Conservation (phyloP, 2,113 vertebrate genomes). For the Cinclus mexicanus region DNA sequence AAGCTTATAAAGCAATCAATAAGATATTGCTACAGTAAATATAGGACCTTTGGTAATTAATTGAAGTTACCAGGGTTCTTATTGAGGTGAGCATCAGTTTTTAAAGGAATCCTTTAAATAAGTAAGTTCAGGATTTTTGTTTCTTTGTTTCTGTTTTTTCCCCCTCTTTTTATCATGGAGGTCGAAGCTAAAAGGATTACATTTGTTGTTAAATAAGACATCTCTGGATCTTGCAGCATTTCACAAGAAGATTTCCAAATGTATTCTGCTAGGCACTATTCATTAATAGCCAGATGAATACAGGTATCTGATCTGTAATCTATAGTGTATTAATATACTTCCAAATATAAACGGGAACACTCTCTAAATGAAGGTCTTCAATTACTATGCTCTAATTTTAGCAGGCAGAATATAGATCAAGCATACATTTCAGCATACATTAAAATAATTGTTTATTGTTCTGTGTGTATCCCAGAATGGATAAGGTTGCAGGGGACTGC, state of each 20-base stretch:
- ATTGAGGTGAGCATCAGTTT: not conserved
- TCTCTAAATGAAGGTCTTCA: not conserved
- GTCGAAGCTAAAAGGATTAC: not conserved
- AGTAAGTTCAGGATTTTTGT: not conserved
- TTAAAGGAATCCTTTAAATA: not conserved
- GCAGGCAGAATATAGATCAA: not conserved
- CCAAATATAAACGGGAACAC: not conserved
- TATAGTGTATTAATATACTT: not conserved
- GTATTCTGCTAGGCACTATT: not conserved
- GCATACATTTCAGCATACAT: not conserved
- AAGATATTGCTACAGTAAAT: not conserved
- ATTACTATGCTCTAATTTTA: not conserved
- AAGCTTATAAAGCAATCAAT: not conserved
- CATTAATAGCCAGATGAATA: not conserved
- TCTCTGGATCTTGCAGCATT: not conserved
- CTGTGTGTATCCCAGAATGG: not conserved
- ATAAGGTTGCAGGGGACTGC: not conserved
- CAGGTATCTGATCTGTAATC: not conserved
- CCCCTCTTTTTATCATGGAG: not conserved
- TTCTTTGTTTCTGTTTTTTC: fast-evolving
- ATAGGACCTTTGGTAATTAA: not conserved
- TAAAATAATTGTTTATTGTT: not conserved
- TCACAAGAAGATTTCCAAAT: not conserved
- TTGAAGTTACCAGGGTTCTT: not conserved
- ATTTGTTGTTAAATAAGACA: not conserved